A percentile compares a stretch with the other conserved stretches of the same genome.
These are phyloP conservation scores for Eupithecia exiguata DNA, from an alignment of 2,888 invertebrate species.

Conservation along the genomic window DNA sequence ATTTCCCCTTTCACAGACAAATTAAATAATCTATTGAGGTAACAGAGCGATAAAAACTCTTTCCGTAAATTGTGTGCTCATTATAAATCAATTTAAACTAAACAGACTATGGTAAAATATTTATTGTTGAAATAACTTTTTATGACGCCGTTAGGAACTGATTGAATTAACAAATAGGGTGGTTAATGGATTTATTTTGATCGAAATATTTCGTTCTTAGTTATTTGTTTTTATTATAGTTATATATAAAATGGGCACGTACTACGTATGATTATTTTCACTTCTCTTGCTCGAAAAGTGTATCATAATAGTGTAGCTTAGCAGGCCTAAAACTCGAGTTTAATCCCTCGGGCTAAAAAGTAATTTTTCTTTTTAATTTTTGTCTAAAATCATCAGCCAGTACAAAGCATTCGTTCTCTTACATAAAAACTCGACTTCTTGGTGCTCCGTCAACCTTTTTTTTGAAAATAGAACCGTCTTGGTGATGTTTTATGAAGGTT, in stretches of 20 bases:
- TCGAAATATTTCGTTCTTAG: background rate
- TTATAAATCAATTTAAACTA: slow-evolving; percentile 28
- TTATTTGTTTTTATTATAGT: background rate
- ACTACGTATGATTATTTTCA: background rate
- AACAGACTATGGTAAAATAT: slow-evolving; percentile 6
- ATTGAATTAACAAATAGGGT: background rate
- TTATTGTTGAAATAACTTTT: slow-evolving; percentile 11
- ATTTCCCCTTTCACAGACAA: slow-evolving; percentile 6
- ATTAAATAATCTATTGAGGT: slow-evolving; percentile 28
- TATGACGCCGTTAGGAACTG: slow-evolving; percentile 3
- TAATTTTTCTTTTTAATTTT: too few relatives aligned
- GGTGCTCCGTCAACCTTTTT: too few relatives aligned
- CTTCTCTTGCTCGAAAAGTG: too few relatives aligned
- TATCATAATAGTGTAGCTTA: too few relatives aligned
- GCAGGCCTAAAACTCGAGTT: too few relatives aligned
- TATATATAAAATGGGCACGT: background rate
- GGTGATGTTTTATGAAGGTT: too few relatives aligned
- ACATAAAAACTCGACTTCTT: too few relatives aligned
- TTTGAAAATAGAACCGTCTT: too few relatives aligned
- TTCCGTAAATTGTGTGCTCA: slow-evolving; percentile 20
- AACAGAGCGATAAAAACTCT: slow-evolving; percentile 27
- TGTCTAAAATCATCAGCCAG: too few relatives aligned
- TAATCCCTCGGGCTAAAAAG: too few relatives aligned
- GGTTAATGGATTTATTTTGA: slow-evolving; percentile 4
- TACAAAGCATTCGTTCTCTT: too few relatives aligned